These are phyloP conservation scores for Capra hircus DNA, from an alignment of 2,113 vertebrate genomes.

Conservation along the genomic window DNA sequence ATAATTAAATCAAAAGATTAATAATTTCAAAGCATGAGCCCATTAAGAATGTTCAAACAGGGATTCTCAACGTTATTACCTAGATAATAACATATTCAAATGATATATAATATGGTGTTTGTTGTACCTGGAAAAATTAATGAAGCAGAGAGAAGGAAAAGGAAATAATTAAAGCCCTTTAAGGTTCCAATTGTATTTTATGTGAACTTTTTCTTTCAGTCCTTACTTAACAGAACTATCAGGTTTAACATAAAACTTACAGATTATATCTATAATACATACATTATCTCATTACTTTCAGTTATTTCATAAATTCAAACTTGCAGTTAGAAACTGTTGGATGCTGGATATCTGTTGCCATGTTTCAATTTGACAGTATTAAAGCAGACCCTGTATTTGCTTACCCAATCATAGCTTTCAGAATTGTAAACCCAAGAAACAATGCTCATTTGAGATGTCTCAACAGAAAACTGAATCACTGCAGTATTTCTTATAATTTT, in stretches of 20 bases:
- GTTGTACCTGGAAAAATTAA: constrained; percentile 14
- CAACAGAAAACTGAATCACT: background rate
- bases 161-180: background rate
- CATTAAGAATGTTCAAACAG: constrained; percentile 35
- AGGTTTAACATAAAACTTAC: background rate
- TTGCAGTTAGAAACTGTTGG: background rate
- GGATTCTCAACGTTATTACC: background rate
- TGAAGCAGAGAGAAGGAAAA: background rate
- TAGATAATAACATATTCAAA: constrained; percentile 12
- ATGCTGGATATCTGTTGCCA: background rate
- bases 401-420: background rate
- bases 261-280: background rate
- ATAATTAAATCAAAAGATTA: background rate
- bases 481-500: background rate
- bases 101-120: background rate
- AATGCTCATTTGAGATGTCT: background rate
- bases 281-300: background rate
- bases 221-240: background rate
- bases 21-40: background rate
- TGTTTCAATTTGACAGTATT: background rate
- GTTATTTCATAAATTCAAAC: constrained; percentile 4
- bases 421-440: background rate
- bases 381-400: background rate
- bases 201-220: background rate
- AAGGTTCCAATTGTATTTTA: background rate